Conservation (phyloP, 1,140 invertebrate species). For the Drosophila nannoptera region DNA sequence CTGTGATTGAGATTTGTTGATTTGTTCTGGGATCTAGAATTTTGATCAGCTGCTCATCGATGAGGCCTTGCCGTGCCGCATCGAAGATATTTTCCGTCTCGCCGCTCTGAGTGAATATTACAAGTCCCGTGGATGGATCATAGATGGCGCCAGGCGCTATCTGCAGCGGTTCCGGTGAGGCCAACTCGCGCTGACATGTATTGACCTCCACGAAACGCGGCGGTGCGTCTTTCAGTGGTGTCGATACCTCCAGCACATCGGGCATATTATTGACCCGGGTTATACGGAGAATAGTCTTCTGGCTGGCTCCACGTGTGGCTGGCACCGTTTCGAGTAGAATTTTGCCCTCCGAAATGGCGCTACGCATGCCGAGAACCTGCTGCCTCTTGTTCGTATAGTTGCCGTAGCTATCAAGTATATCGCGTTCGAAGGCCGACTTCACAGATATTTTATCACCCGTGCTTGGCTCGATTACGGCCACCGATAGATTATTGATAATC, state of each 20-base stretch:
- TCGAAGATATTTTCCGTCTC: slow-evolving; percentile 85
- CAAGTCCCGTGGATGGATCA: slow-evolving; percentile 85
- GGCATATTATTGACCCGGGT: slow-evolving; percentile 80
- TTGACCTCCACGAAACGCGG: slow-evolving; percentile 67
- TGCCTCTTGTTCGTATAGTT: slow-evolving; percentile 83
- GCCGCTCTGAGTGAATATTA: slow-evolving; percentile 86
- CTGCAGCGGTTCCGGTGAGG: slow-evolving; percentile 84
- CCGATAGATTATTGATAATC: slow-evolving; percentile 91
- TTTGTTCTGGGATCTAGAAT: slow-evolving; percentile 88
- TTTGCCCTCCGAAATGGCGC: slow-evolving; percentile 86
- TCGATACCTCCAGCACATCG: slow-evolving; percentile 84
- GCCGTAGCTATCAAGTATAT: slow-evolving; percentile 88
- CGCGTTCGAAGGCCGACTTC: slow-evolving; percentile 87
- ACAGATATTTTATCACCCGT: slow-evolving; percentile 86
- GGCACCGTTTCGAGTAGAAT: slow-evolving; percentile 82
- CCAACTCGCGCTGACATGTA: slow-evolving; percentile 80
- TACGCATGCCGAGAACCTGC: slow-evolving; percentile 85
- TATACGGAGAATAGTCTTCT: slow-evolving; percentile 71
- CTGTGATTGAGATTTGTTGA: slow-evolving; percentile 85
- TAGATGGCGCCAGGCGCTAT: slow-evolving; percentile 86
- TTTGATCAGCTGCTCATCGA: slow-evolving; percentile 85
- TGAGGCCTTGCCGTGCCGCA: slow-evolving; percentile 84
- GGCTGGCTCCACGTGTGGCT: slow-evolving; percentile 72
- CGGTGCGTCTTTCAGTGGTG: slow-evolving; percentile 79
- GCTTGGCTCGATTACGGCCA: slow-evolving; percentile 87